A percentile compares a stretch with the other conserved stretches of the same genome.
Conservation (phyloP, 2,797 vertebrate species). For the Sebastes iracundus region DNA sequence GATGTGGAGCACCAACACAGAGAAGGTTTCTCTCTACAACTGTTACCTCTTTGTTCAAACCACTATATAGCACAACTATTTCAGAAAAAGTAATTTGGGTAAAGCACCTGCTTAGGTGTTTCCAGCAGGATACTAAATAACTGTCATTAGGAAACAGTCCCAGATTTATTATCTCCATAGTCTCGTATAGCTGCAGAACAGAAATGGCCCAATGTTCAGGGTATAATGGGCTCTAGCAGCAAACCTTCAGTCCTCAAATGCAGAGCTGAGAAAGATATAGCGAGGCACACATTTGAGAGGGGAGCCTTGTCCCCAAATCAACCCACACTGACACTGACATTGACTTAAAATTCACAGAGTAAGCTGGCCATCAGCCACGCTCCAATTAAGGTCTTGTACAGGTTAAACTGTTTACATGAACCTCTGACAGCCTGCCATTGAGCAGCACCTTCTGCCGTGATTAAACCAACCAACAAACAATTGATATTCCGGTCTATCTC, state of each 20-base stretch:
- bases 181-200: neutral
- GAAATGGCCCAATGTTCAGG: conserved; percentile 3
- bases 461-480: conserved; percentile 10
- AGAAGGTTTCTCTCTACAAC: neutral
- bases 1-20: neutral
- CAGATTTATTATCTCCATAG: conserved; percentile 29
- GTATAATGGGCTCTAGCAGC: neutral
- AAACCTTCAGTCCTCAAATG: conserved; percentile 6
- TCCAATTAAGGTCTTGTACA: conserved; percentile 1
- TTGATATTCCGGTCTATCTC: conserved; percentile 31
- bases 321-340: neutral
- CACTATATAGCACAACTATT: conserved; percentile 9
- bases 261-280: neutral
- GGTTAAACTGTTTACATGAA: neutral
- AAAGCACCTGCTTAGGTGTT: conserved; percentile 56
- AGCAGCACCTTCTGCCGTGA: neutral
- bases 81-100: conserved; percentile 23
- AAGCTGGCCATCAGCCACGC: neutral
- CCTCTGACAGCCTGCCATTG: conserved; percentile 1
- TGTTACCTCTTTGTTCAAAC: conserved; percentile 4
- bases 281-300: neutral
- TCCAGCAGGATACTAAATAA: conserved; percentile 50
- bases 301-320: neutral
- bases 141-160: conserved; percentile 46
- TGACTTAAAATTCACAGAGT: neutral